Conservation (phyloP, 1,140 invertebrate species). For the Pseudomyrmex concolor region DNA sequence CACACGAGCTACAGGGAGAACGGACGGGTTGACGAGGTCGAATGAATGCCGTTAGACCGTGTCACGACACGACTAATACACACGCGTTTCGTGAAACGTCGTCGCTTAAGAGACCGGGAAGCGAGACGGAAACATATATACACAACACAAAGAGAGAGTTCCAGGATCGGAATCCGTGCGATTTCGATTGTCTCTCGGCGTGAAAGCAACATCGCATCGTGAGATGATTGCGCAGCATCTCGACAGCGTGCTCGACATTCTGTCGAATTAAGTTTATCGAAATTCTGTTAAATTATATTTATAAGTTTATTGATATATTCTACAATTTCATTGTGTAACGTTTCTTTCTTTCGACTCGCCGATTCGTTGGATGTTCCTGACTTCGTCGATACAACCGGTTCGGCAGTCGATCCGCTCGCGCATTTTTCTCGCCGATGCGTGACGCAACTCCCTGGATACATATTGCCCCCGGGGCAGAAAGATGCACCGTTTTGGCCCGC, state of each 20-base stretch:
- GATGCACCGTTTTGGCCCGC: conserved; percentile 64
- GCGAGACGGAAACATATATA: conserved; percentile 18
- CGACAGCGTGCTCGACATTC: conserved; percentile 2
- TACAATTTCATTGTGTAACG: not conserved
- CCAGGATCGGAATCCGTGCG: conserved; percentile 59
- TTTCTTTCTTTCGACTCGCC: conserved; percentile 25
- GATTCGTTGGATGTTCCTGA: conserved; percentile 53
- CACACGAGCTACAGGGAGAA: conserved; percentile 3
- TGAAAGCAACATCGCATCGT: conserved; percentile 32
- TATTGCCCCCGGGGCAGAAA: conserved; percentile 43
- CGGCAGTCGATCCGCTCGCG: conserved; percentile 43
- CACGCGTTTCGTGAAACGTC: conserved; percentile 52
- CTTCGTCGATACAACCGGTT: conserved; percentile 72
- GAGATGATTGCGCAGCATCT: conserved; percentile 10
- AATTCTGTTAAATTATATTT: too few species aligned
- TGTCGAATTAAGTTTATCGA: conserved; percentile 2
- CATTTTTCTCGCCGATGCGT: conserved; percentile 67
- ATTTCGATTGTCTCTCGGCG: conserved; percentile 46
- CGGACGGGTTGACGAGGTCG: conserved; percentile 66
- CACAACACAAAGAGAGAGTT: conserved; percentile 59
- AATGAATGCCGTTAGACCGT: conserved; percentile 71
- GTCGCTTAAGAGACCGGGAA: not conserved
- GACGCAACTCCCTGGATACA: conserved; percentile 69
- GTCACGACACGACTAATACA: conserved; percentile 53
- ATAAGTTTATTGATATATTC: too few species aligned